Evolutionary conservation across 2,888 invertebrate species (phyloP), one percentile per base, ranked within the genome.

Genomic region (Pandemis cinnamomeana): DNA sequence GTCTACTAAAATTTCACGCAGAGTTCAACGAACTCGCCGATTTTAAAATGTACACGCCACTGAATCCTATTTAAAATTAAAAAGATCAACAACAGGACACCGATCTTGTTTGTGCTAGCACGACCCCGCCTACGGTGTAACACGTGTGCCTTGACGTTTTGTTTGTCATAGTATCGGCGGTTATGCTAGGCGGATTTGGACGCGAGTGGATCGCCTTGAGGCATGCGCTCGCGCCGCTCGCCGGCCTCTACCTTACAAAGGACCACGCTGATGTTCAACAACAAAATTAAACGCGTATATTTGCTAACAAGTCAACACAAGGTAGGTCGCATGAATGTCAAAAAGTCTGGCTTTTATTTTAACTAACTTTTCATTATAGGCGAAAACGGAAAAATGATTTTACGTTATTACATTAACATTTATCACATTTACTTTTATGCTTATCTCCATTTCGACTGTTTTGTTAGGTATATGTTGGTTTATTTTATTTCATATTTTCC

Each of bases 161-260:
- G 62, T 63, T 63, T 42, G 44, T 63, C 51, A n/a, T 51, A n/a
- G 42, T 5, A 10, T 3, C 3, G 44, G 20, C 10, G 63, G 11
- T 20, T 36, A 46, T 69, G 61, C 61, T 62, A 61, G 60, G 36
- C 41, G 8, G 60, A 20, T 77, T 78, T 76, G 51, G 51, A 36
- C 72, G 70, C 77, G 80, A 86, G 83, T 79, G 79, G 86, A 77
- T 86, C 80, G 83, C 86, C 87, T 86, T 86, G 86, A 82, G 79
- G 76, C 74, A 78, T 77, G 78, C 83, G 82, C 81, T 77, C 82
- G 82, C 81, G 66, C 74, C 75, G 69, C 76, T 67, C 55, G 68
- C 55, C 48, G 72, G n/a, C 72, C 68, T 72, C 68, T 36, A 20
- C 10, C 4, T 7, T 46, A 8, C 61, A 15, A 67, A 44, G 27